Base-by-base conservation (phyloP, 2,797 vertebrate genomes). In the Cyprinella venusta region DNA sequence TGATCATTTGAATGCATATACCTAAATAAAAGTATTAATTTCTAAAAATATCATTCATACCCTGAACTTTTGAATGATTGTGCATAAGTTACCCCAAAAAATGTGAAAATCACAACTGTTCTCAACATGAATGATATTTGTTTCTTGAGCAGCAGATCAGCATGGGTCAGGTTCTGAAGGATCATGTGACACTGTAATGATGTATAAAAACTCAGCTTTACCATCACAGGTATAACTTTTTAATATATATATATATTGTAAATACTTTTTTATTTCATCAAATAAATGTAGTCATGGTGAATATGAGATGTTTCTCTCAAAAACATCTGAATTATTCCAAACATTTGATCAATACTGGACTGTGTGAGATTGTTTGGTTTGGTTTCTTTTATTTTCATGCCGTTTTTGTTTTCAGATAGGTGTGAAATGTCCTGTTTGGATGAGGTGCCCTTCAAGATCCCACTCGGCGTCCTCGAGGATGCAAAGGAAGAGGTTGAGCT, bases 391-490 rank as follows among this genome's bases (percentile, higher is more conserved):
- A 65, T 45, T 84, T 18, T 13, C 26, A 16, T 63, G 5, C 59
- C 42, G 0, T 42, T 71, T 21, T 2, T 77, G 69, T 77, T 80
- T 72, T 75, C 45, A 64, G 80, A 71, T 78, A 76, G 4, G 5
- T 80, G 63, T 9, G 81, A n/a, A 6, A 94, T 94, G 93, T 94
- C 79, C 86, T 93, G 88, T 83, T 94, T 99, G 83, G 96, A 97
- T 15, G 95, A 92, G 7, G 84, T 99, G 79, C 94, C 96, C 30
- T 94, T 98, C 90, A 96, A 93, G 88, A 91, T 92, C 1, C 90
- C 94, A n/a, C 79, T 91, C 50, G 92, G 80, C 69, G 69, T 85
- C 10, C 84, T 74, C 13, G 89, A 87, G 64, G 88, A 92, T 76
- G 90, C 84, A 16, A 40, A 86, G 79, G 88, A 90, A 24, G 87